These are phyloP conservation scores for Drosophila sp. DNA, from an alignment of 1,140 invertebrate species.

Conservation along the genomic window DNA sequence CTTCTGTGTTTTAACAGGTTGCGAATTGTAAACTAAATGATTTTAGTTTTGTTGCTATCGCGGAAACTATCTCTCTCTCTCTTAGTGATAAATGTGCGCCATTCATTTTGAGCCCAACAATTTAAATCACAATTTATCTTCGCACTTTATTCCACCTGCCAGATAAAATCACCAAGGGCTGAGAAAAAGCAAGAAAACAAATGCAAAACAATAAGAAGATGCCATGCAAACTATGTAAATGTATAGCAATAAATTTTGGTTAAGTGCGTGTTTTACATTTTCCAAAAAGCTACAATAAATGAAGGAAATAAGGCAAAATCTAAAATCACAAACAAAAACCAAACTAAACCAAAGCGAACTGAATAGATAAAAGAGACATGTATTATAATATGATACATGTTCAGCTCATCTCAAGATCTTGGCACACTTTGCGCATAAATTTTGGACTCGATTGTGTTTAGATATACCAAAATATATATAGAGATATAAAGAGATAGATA, in stretches of 20 bases:
- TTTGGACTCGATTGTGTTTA: constrained; percentile 21
- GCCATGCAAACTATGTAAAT: constrained; percentile 67
- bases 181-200: neutral
- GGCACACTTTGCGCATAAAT: constrained; percentile 71
- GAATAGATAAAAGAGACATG: constrained; percentile 11
- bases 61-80: neutral
- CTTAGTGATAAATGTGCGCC: constrained; percentile 26
- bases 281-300: constrained; percentile 18
- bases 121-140: constrained; percentile 41
- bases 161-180: constrained; percentile 6
- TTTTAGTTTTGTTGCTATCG: neutral
- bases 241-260: constrained; percentile 61
- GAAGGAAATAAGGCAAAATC: neutral
- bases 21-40: constrained; percentile 12
- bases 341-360: neutral
- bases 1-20: neutral
- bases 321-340: constrained; percentile 9
- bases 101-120: constrained; percentile 30
- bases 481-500: neutral
- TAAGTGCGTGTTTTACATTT: constrained; percentile 55
- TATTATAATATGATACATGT: constrained; percentile 9
- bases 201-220: constrained; percentile 46
- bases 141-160: constrained; percentile 39
- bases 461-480: constrained; percentile 1
- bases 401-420: constrained; percentile 33